Conservation (phyloP, 2,888 invertebrate genomes). For the Andrena minutula region DNA sequence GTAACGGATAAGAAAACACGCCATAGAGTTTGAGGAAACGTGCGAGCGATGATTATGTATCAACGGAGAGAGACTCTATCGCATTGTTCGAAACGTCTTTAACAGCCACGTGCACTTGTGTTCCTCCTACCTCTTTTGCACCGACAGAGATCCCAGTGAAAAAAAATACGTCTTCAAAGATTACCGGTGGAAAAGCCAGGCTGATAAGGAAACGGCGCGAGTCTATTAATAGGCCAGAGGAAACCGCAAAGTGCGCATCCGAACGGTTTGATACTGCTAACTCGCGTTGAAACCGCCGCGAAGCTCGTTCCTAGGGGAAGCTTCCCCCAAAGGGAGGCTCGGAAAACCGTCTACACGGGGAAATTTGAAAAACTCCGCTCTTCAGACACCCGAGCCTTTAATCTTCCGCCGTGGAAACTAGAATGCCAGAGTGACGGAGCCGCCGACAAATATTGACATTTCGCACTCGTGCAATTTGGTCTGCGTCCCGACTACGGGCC, state of each 20-base stretch:
- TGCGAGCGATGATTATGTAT: constrained; percentile 32
- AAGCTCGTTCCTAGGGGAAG: too few species aligned
- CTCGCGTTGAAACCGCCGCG: too few species aligned
- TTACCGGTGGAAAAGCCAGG: too few species aligned
- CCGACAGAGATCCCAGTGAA: too few species aligned
- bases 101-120: not conserved
- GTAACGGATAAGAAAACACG: constrained; percentile 48
- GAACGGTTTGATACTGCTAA: too few species aligned
- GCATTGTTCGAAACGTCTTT: constrained; percentile 5
- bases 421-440: constrained; percentile 1
- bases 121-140: not conserved
- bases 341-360: not conserved
- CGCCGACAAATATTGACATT: constrained; percentile 52
- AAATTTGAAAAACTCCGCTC: constrained; percentile 20
- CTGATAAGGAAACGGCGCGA: too few species aligned
- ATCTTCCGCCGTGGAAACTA: constrained; percentile 27
- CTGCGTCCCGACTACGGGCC: not conserved
- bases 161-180: too few species aligned
- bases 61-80: constrained; percentile 10
- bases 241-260: too few species aligned
- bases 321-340: not conserved
- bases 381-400: constrained; percentile 26
- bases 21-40: constrained; percentile 18
- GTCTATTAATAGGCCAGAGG: too few species aligned
- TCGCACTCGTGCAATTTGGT: constrained; percentile 12